Evolutionary conservation across 2,888 invertebrate species (phyloP).

Genomic region (Melinopterus prodromus): DNA sequence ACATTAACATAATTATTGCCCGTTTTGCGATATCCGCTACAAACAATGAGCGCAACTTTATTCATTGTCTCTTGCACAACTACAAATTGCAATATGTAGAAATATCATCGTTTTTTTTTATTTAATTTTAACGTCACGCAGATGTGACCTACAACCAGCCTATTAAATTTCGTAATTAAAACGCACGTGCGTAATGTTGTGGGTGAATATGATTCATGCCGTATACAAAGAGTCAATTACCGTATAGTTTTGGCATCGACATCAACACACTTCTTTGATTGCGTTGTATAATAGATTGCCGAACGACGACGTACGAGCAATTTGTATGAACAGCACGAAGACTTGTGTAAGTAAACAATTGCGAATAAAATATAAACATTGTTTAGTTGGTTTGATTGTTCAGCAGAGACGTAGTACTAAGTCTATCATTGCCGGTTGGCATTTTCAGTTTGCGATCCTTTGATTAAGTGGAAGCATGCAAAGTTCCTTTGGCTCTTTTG

Average conservation of each 20-base stretch:
- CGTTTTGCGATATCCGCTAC: background rate
- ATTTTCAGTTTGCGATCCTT: background rate
- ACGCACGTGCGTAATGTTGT: background rate
- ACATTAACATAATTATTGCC: background rate
- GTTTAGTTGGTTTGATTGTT: too few relatives aligned
- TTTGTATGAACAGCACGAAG: background rate
- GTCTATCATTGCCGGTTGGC: too few relatives aligned
- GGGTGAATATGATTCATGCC: background rate
- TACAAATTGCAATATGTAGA: background rate
- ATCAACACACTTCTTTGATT: constrained; percentile 4
- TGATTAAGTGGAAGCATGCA: background rate
- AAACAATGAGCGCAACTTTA: background rate
- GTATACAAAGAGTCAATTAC: background rate
- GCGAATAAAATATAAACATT: background rate
- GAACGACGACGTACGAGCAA: background rate
- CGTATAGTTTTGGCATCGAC: background rate
- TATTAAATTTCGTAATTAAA: background rate
- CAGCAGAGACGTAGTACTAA: too few relatives aligned
- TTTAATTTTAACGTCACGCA: background rate
- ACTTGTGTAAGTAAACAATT: background rate
- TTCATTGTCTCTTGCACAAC: background rate
- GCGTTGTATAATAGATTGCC: background rate
- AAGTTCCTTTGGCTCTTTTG: background rate
- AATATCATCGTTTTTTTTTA: background rate
- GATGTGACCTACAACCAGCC: background rate